These are phyloP conservation scores for Hetaerina americana DNA, from an alignment of 1,140 invertebrate species.

Conservation along the genomic window DNA sequence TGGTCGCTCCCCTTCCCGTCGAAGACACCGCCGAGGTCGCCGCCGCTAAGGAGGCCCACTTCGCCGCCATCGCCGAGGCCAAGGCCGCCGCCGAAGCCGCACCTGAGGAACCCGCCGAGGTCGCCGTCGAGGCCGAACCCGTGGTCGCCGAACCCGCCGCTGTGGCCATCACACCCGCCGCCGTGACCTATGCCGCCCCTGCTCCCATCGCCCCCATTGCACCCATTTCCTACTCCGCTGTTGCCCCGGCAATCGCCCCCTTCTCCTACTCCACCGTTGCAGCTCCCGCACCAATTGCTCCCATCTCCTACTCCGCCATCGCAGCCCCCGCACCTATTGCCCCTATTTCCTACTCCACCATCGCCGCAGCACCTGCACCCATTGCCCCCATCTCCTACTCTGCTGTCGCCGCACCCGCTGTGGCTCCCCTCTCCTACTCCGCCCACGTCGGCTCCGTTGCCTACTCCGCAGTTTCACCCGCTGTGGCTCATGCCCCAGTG, in stretches of 20 bases:
- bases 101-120: constrained; percentile 11
- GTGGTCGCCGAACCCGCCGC: background rate
- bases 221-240: constrained; percentile 21
- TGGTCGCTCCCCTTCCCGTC: constrained; percentile 13
- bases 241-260: too few relatives aligned
- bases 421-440: too few relatives aligned
- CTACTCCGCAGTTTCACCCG: constrained; percentile 22
- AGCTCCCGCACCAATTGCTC: background rate
- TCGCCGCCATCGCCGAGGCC: constrained; percentile 5
- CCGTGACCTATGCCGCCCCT: background rate
- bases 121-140: too few relatives aligned
- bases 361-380: background rate
- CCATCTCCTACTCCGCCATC: background rate
- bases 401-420: constrained; percentile 4
- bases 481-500: constrained; percentile 24
- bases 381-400: background rate
- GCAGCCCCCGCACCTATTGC: background rate
- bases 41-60: constrained; percentile 8
- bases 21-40: constrained; percentile 18
- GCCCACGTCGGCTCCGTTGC: constrained; percentile 20
- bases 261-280: background rate
- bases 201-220: constrained; percentile 8
- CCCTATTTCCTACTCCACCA: background rate
- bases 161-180: background rate
- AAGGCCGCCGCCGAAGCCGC: constrained; percentile 11